These are phyloP conservation scores for Endotricha flammealis DNA, from an alignment of 2,888 invertebrate genomes.

Conservation along the genomic window DNA sequence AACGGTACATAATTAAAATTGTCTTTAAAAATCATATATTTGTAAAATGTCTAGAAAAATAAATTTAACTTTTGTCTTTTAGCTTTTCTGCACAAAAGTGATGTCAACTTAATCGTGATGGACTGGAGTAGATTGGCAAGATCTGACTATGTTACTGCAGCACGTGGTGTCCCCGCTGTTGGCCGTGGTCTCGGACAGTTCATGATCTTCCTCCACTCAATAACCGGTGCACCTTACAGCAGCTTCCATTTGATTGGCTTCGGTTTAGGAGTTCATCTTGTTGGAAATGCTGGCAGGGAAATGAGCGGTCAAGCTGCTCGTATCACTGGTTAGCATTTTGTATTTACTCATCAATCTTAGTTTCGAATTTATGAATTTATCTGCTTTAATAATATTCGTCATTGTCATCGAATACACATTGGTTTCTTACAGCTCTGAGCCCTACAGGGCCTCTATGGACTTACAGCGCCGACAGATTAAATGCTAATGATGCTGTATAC, in stretches of 20 bases:
- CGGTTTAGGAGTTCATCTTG: slow-evolving; percentile 57
- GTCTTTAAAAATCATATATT: background rate
- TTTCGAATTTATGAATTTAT: too few species aligned
- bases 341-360: background rate
- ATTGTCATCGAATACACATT: background rate
- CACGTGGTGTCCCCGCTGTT: slow-evolving; percentile 44
- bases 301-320: slow-evolving; percentile 33
- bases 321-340: slow-evolving; percentile 4
- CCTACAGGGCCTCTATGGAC: slow-evolving; percentile 56
- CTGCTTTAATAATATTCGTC: background rate
- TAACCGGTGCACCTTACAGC: slow-evolving; percentile 38
- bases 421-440: slow-evolving; percentile 51
- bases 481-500: slow-evolving; percentile 47
- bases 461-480: slow-evolving; percentile 32
- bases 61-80: too few species aligned
- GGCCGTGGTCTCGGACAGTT: slow-evolving; percentile 62
- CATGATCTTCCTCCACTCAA: slow-evolving; percentile 41
- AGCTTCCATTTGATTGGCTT: slow-evolving; percentile 36
- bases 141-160: slow-evolving; percentile 27
- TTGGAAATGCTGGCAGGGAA: slow-evolving; percentile 45
- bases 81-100: slow-evolving; percentile 36
- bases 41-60: too few species aligned
- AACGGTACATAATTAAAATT: too few species aligned
- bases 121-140: slow-evolving; percentile 46
- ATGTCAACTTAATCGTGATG: slow-evolving; percentile 46